Base-by-base conservation (phyloP, 2,113 vertebrate species). In the Odocoileus hemionus region DNA sequence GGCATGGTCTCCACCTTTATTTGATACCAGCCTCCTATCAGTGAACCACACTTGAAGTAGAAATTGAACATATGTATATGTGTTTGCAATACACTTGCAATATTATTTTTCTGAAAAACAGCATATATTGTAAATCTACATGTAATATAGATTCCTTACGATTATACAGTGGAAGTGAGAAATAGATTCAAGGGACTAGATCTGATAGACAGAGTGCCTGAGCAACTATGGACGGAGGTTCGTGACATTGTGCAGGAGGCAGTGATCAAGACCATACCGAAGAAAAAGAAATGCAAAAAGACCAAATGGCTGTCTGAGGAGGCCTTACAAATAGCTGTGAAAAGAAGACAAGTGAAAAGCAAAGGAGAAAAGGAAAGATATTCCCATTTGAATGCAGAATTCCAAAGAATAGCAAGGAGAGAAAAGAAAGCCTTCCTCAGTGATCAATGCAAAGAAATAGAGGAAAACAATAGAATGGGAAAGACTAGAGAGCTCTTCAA, bases 191-290 rank as follows among this genome's bases (percentile, higher is more conserved):
- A 36, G 33, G 17, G 64, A 36, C 4, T 21, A 67, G 61, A 67
- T 67, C 33, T 67, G 61, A 67, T n/a, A 67, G 30, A 64, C 1
- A n/a, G 33, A 67, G 61, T 8, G 61, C n/a, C 33, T n/a, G 33
- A n/a, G 19, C 16, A 67, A 19, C 61, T 67, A 45, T 45, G 45
- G 45, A 67, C 0, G 0, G 33, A 64, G 33, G 15, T 19, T 9
- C 7, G 1, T n/a, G 61, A n/a, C 61, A 17, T n/a, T 64, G 33
- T 64, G 6, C 15, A 17, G 33, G 15, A 64, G 61, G 14, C 16
- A 64, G 61, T 17, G 4, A 64, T 64, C 33, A n/a, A 64, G 33
- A 17, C 7, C 33, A 17, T 64, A 33, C 61, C 16, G 15, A n/a
- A 64, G 30, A 64, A 64, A 64, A n/a, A n/a, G 61, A n/a, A 64